A percentile compares a stretch with the other conserved stretches of the same genome.
Conservation (phyloP, 2,113 vertebrate species). For the Triplophysa tibetana region DNA sequence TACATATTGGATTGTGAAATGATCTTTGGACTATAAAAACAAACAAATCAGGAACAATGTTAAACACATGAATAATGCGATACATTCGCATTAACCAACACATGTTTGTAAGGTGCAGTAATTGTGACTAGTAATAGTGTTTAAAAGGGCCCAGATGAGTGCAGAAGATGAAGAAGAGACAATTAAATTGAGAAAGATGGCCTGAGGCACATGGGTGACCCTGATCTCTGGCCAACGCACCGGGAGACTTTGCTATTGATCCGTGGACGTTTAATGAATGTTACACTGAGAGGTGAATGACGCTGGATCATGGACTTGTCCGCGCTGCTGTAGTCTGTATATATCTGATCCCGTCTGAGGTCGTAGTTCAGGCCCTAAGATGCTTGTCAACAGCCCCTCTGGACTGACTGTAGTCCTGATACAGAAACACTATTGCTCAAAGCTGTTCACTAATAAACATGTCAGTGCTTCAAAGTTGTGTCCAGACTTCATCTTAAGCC, state of each 20-base stretch:
- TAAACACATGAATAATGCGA: too few relatives aligned
- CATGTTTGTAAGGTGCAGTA: not conserved
- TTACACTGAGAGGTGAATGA: conserved; percentile 31
- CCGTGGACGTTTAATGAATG: conserved; percentile 40
- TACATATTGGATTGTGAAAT: too few relatives aligned
- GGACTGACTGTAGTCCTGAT: not conserved
- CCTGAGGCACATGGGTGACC: not conserved
- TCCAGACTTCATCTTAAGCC: too few relatives aligned
- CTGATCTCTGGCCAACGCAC: conserved; percentile 30
- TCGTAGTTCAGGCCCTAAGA: not conserved
- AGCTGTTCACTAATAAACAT: too few relatives aligned
- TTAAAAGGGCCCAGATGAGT: not conserved
- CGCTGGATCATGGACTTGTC: conserved; percentile 40
- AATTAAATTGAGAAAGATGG: conserved; percentile 8
- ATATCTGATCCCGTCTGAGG: not conserved
- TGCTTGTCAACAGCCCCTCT: conserved; percentile 6
- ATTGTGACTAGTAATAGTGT: not conserved
- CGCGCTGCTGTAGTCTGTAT: conserved; percentile 6
- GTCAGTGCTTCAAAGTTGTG: too few relatives aligned
- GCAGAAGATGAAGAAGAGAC: not conserved
- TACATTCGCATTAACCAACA: too few relatives aligned
- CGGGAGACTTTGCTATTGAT: conserved; percentile 29
- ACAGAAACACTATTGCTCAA: not conserved
- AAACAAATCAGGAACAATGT: too few relatives aligned
- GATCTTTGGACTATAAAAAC: too few relatives aligned